Conservation (phyloP, 2,888 invertebrate genomes). For the Xestoiulus laeticollis region DNA sequence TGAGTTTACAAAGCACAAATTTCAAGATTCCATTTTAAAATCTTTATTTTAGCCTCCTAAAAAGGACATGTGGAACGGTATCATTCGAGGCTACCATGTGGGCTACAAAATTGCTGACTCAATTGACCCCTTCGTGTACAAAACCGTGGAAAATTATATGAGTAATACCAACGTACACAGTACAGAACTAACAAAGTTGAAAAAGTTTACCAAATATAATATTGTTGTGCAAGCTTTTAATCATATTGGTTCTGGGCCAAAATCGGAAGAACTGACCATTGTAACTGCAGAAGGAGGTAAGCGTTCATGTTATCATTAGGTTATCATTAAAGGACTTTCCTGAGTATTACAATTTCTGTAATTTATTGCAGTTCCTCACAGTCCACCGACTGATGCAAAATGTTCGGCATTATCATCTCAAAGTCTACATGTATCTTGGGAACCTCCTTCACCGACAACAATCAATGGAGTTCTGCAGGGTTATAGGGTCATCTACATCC, state of each 20-base stretch:
- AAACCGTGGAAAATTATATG: slow-evolving; percentile 89
- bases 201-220: slow-evolving; percentile 91
- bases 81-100: slow-evolving; percentile 83
- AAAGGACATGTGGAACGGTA: slow-evolving; percentile 91
- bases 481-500: slow-evolving; percentile 77
- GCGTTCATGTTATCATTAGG: background rate
- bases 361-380: slow-evolving; percentile 64
- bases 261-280: slow-evolving; percentile 86
- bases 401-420: slow-evolving; percentile 64
- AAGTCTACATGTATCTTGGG: slow-evolving; percentile 65
- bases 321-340: no score
- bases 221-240: slow-evolving; percentile 95
- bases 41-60: slow-evolving; percentile 73
- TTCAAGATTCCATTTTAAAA: background rate
- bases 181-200: slow-evolving; percentile 48
- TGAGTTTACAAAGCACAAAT: no score
- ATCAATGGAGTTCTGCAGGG: slow-evolving; percentile 70
- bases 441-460: slow-evolving; percentile 64
- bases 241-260: slow-evolving; percentile 90
- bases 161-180: slow-evolving; percentile 70
- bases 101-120: slow-evolving; percentile 76
- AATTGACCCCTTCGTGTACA: slow-evolving; percentile 78
- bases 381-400: slow-evolving; percentile 64
- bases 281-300: slow-evolving; percentile 86
- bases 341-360: no score